phyloP scores from a whole-genome alignment of 2,113 vertebrate genomes.

The Pyrgilauda ruficollis region DNA sequence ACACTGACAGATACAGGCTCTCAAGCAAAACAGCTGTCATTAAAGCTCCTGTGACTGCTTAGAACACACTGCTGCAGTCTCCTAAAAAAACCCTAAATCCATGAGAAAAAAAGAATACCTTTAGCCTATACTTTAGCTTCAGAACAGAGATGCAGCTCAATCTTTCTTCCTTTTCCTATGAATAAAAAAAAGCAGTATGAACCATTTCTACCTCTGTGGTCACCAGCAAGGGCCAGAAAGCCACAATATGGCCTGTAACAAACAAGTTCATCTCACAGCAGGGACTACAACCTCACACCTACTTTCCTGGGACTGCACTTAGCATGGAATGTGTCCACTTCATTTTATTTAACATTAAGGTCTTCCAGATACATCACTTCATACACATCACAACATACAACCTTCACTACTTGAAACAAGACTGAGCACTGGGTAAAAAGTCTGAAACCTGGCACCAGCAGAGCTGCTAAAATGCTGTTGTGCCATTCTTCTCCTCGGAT shows the following conservation, averaged over 20 bases:
- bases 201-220: neutral
- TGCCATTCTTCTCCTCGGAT: neutral
- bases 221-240: neutral
- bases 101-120: neutral
- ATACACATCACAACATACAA: too few relatives aligned
- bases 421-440: neutral
- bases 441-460: neutral
- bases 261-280: neutral
- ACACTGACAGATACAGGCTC: slow-evolving; percentile 23
- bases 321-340: neutral
- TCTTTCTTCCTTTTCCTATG: neutral
- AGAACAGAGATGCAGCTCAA: neutral
- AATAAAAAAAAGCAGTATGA: neutral
- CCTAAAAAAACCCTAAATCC: neutral
- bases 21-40: slow-evolving; percentile 51
- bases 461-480: neutral
- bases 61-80: neutral
- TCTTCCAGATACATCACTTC: neutral
- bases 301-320: neutral
- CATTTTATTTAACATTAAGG: neutral
- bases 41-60: slow-evolving; percentile 18
- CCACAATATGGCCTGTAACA: neutral
- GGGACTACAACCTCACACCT: neutral
- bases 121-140: neutral
- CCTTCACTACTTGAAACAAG: neutral